Percentiles rank a stretch among this genome's conserved stretches.
These are phyloP conservation scores for Drosophila kanapiae DNA, from an alignment of 1,140 invertebrate species.

Conservation along the genomic window DNA sequence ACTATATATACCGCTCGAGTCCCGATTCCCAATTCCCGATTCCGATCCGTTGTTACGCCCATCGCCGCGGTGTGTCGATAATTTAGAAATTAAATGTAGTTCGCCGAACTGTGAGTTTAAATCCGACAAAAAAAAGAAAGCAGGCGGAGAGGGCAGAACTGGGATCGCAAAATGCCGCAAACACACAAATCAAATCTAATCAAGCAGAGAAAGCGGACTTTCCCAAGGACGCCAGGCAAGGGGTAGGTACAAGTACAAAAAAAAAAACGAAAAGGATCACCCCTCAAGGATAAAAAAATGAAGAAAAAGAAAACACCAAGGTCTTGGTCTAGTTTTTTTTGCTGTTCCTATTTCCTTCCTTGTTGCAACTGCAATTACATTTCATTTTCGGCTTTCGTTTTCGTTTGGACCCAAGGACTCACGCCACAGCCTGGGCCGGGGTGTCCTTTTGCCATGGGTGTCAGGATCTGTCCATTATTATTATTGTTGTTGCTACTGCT, in stretches of 20 bases:
- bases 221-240: constrained; percentile 58
- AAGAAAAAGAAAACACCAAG: constrained; percentile 49
- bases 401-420: constrained; percentile 42
- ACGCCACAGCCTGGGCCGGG: constrained; percentile 39
- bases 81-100: constrained; percentile 81
- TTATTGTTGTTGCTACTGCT: constrained; percentile 40
- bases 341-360: constrained; percentile 1
- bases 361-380: constrained; percentile 74
- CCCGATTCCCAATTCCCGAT: constrained; percentile 3
- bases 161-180: constrained; percentile 67
- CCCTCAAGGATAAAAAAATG: constrained; percentile 37
- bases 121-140: background rate
- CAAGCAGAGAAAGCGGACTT: constrained; percentile 74
- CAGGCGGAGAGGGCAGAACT: background rate
- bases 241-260: constrained; percentile 35
- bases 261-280: constrained; percentile 39
- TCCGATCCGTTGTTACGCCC: constrained; percentile 53
- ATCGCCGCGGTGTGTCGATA: constrained; percentile 68
- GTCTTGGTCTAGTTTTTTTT: constrained; percentile 67
- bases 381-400: constrained; percentile 57
- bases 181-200: constrained; percentile 81
- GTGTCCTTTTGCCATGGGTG: constrained; percentile 63
- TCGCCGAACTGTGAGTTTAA: constrained; percentile 25
- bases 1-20: too few relatives aligned
- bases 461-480: constrained; percentile 55